Evolutionary conservation across 2,113 vertebrate genomes (phyloP), one percentile per base, ranked within the genome.

Genomic region (Chaetura pelagica): DNA sequence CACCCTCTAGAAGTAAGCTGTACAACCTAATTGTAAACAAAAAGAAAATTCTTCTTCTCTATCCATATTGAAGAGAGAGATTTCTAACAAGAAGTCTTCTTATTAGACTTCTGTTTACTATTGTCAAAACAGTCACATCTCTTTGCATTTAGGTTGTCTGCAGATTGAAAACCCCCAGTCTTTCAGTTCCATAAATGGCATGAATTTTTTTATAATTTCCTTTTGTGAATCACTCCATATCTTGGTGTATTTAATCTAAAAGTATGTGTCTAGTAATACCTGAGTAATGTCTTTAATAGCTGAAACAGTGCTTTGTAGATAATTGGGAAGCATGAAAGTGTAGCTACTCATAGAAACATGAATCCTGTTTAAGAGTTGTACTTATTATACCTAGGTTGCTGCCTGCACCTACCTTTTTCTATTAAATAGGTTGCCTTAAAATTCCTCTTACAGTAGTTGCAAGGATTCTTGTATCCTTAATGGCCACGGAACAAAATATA

Each of bases 301-400:
- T 96, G 88, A 83, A 96, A 92, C 79, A 94, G 84, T 89, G 84
- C 63, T 74, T 78, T 62, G 12, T 29, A 68, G 15, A 18, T 42
- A 48, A 32, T 48, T 34, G 61, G 17, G 61, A 94, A 61, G 20
- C 54, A 40, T 12, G 62, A 73, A 74, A 68, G 40, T 48, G 26
- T 83, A 69, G 52, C 75, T 58, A 42, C 77, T 72, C 35, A 23
- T 0, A 30, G 74, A 51, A 54, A 29, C 22, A 13, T 35, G 63
- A 67, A 54, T 9, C 67, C 15, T 18, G 15, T 48, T 35, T 46
- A 42, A 46, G 3, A 44, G 30, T 35, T 5, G 10, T 40, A 23
- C 4, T 14, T 20, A 20, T 46, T 61, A 40, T 74, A 38, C 30
- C 11, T 20, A 29, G 18, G 10, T 44, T 71, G 40, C n/a, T 59